These are phyloP conservation scores for Platichthys flesus DNA, from an alignment of 2,113 vertebrate genomes.

Conservation along the genomic window DNA sequence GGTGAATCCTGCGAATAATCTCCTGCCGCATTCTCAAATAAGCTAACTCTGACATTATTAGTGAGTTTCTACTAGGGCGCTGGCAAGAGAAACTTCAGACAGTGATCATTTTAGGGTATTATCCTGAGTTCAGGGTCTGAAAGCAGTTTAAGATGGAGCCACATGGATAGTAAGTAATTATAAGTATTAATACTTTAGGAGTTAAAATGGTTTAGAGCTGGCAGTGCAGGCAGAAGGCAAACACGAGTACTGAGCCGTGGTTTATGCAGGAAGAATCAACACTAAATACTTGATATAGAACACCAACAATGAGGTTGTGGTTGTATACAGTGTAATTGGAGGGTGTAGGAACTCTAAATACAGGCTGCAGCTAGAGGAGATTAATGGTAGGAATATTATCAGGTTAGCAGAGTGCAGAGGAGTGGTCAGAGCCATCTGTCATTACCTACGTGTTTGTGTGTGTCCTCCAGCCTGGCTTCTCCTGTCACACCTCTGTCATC, in stretches of 20 bases:
- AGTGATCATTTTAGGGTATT: no score
- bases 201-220: background rate
- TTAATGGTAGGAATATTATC: slow-evolving; percentile 19
- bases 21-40: no score
- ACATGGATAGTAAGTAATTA: no score
- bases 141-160: no score
- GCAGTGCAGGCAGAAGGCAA: no score
- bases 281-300: background rate
- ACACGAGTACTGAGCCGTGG: background rate
- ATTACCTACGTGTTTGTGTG: slow-evolving; percentile 18
- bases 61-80: no score
- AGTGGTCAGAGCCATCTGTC: slow-evolving; percentile 56
- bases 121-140: no score
- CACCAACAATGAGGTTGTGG: background rate
- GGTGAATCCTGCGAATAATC: no score
- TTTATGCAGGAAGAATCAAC: background rate
- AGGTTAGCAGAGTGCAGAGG: slow-evolving; percentile 21
- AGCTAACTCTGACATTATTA: no score
- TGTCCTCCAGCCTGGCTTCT: slow-evolving; percentile 52
- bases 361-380: slow-evolving; percentile 13
- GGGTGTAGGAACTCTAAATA: slow-evolving; percentile 6
- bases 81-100: no score
- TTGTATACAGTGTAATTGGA: background rate
- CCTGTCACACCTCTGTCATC: slow-evolving; percentile 71
- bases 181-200: background rate